A percentile compares a stretch with the other conserved stretches of the same genome.
Conservation (phyloP, 2,113 vertebrate genomes). For the Alouatta palliata region DNA sequence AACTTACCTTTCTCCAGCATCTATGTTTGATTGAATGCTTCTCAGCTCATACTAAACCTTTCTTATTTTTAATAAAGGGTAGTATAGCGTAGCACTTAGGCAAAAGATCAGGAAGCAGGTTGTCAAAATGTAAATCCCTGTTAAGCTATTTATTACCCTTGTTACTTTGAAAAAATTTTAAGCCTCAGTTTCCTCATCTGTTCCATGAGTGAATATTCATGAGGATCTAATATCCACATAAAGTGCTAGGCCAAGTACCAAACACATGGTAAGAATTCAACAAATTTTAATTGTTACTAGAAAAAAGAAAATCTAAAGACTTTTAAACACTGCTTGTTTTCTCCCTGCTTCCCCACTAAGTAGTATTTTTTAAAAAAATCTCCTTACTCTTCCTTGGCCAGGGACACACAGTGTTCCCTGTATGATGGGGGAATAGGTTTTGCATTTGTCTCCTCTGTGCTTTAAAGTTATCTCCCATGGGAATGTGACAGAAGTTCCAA, state of each 20-base stretch:
- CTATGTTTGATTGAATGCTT: neutral
- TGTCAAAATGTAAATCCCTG: neutral
- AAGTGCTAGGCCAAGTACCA: neutral
- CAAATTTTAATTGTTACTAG: neutral
- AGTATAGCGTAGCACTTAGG: neutral
- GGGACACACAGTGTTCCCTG: neutral
- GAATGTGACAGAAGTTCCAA: neutral
- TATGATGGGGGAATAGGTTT: neutral
- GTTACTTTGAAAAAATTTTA: neutral
- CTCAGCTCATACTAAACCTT: neutral
- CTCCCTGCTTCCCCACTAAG: neutral
- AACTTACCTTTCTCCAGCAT: neutral
- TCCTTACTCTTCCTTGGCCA: neutral
- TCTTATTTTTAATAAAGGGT: neutral
- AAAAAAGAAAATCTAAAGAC: neutral
- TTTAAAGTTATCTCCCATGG: constrained; percentile 39
- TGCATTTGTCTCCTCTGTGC: neutral
- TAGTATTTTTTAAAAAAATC: neutral
- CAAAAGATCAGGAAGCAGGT: neutral
- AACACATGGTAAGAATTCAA: neutral
- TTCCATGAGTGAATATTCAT: neutral
- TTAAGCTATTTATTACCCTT: neutral
- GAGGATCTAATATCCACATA: neutral
- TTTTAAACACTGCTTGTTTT: neutral
- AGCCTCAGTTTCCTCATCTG: neutral